Evolutionary conservation across 2,797 vertebrate genomes (phyloP).

Genomic region (Hephaestus fuliginosus): DNA sequence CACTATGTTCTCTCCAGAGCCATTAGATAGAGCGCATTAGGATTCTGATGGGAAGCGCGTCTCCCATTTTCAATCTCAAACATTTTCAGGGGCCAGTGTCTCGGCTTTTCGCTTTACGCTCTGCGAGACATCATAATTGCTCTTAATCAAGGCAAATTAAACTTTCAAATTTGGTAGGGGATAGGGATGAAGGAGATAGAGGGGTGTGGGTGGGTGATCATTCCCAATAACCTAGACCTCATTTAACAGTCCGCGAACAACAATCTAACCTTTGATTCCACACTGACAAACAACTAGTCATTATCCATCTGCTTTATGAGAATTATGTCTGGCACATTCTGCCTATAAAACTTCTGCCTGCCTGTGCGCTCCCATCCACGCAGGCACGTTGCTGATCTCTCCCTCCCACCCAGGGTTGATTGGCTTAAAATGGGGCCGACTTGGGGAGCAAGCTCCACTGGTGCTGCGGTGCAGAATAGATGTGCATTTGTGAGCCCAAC

Average conservation of each 20-base stretch:
- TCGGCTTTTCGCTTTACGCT: constrained; percentile 84
- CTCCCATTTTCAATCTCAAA: constrained; percentile 82
- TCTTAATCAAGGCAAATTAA: constrained; percentile 89
- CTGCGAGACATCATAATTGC: constrained; percentile 85
- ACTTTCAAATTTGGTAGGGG: constrained; percentile 83
- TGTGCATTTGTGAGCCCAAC: constrained; percentile 63
- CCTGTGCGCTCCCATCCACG: constrained; percentile 42
- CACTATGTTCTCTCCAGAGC: constrained; percentile 72
- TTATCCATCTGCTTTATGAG: constrained; percentile 89
- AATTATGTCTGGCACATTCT: constrained; percentile 73
- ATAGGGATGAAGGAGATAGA: constrained; percentile 72
- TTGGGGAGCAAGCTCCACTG: constrained; percentile 61
- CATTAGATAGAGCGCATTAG: constrained; percentile 80
- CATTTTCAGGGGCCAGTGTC: constrained; percentile 82
- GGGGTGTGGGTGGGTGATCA: constrained; percentile 78
- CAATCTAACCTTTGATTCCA: constrained; percentile 86
- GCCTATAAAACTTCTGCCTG: constrained; percentile 78
- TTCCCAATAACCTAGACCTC: constrained; percentile 85
- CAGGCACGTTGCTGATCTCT: constrained; percentile 33
- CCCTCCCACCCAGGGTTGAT: constrained; percentile 46
- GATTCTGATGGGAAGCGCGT: constrained; percentile 79
- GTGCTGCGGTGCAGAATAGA: constrained; percentile 53
- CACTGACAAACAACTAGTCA: constrained; percentile 86
- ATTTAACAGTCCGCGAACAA: constrained; percentile 87
- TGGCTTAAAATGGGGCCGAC: constrained; percentile 74